Evolutionary conservation across 2,113 vertebrate species (phyloP).

Genomic region (Lethenteron reissneri): DNA sequence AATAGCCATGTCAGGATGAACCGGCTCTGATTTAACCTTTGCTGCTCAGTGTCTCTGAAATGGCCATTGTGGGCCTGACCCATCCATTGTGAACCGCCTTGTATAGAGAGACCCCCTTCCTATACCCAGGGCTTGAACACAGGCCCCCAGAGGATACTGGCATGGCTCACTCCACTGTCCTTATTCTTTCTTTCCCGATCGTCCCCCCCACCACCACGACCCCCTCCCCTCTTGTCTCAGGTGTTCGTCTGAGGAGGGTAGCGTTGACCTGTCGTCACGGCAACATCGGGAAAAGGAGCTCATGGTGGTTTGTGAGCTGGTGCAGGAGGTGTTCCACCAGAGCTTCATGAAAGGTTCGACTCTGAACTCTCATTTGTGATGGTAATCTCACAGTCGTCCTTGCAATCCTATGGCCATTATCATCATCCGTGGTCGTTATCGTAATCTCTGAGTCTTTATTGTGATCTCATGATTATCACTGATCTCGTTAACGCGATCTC

Average conservation of each 20-base stretch:
- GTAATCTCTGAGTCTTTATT: background rate
- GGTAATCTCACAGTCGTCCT: too few relatives aligned
- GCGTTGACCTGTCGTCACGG: slow-evolving; percentile 40
- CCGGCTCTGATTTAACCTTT: too few relatives aligned
- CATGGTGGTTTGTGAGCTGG: slow-evolving; percentile 51
- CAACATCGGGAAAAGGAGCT: slow-evolving; percentile 61
- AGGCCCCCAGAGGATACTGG: background rate
- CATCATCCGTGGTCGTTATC: too few relatives aligned
- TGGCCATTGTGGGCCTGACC: too few relatives aligned
- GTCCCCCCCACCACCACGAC: background rate
- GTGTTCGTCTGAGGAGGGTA: slow-evolving; percentile 59
- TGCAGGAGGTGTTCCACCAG: slow-evolving; percentile 81
- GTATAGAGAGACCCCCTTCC: too few relatives aligned
- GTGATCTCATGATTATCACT: background rate
- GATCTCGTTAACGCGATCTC: slow-evolving; percentile 8
- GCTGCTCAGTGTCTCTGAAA: too few relatives aligned
- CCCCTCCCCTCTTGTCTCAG: slow-evolving; percentile 19
- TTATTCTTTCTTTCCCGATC: background rate
- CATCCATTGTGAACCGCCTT: too few relatives aligned
- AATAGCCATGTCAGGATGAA: too few relatives aligned
- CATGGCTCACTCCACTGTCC: background rate
- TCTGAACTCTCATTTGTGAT: too few relatives aligned
- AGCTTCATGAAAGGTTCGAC: slow-evolving; percentile 58
- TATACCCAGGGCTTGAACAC: too few relatives aligned
- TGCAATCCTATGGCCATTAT: too few relatives aligned